Conservation (phyloP, 2,113 vertebrate species). For the mouse (Mus musculus) region GRCm39 chr2:35080501-35081000, state of each 20-base stretch:
- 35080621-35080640: neutral
- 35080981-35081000: neutral
- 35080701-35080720: neutral
- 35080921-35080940: neutral
- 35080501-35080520: neutral
- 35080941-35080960: neutral
- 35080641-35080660: neutral
- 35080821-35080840: neutral
- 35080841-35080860: neutral
- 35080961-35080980: neutral
- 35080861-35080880: neutral
- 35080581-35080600: too few relatives aligned
- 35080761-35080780: neutral
- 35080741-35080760: neutral
- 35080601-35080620: too few relatives aligned
- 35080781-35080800: neutral
- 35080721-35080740: neutral
- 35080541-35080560: neutral
- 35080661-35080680: conserved; percentile 13
- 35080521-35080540: neutral
- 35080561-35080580: too few relatives aligned
- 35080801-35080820: neutral
- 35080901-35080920: neutral
- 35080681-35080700: conserved; percentile 43
- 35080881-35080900: neutral